phyloP scores from a whole-genome alignment of 2,888 invertebrate species.

The Melanchra persicariae region DNA sequence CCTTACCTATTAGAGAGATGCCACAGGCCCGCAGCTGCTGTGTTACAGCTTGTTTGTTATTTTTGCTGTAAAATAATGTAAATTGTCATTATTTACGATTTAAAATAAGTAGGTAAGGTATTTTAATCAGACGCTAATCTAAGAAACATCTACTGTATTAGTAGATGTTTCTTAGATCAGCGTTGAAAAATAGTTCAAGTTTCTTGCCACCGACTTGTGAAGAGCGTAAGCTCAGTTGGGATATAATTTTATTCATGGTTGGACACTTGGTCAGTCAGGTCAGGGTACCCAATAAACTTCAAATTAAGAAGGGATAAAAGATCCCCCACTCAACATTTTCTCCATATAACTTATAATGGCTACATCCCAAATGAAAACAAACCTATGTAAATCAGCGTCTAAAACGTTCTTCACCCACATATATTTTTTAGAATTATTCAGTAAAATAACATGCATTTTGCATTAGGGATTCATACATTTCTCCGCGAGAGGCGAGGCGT shows the following conservation, averaged over 20 bases:
- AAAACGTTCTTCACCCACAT: slow-evolving; percentile 20
- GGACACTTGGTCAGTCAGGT: not conserved
- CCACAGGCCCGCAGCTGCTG: slow-evolving; percentile 27
- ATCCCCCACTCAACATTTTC: not conserved
- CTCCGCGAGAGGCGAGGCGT: slow-evolving; percentile 37
- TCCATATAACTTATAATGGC: no score
- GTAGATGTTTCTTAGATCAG: not conserved
- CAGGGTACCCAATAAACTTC: not conserved
- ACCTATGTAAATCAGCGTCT: slow-evolving; percentile 2
- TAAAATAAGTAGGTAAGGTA: not conserved
- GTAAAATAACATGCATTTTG: slow-evolving; percentile 58
- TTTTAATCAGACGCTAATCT: no score
- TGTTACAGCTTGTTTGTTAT: slow-evolving; percentile 21
- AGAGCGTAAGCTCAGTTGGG: not conserved
- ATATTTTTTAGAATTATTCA: slow-evolving; percentile 49
- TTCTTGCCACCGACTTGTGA: not conserved
- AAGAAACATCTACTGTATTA: no score
- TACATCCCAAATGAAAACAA: slow-evolving; percentile 29
- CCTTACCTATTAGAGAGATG: slow-evolving; percentile 49
- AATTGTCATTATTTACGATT: slow-evolving; percentile 1
- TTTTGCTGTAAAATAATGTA: slow-evolving; percentile 17
- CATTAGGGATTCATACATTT: slow-evolving; percentile 60
- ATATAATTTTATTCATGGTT: not conserved
- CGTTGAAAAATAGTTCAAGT: not conserved
- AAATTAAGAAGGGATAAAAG: not conserved